These are phyloP conservation scores for Istiophorus platypterus DNA, from an alignment of 2,113 vertebrate genomes.

Conservation along the genomic window DNA sequence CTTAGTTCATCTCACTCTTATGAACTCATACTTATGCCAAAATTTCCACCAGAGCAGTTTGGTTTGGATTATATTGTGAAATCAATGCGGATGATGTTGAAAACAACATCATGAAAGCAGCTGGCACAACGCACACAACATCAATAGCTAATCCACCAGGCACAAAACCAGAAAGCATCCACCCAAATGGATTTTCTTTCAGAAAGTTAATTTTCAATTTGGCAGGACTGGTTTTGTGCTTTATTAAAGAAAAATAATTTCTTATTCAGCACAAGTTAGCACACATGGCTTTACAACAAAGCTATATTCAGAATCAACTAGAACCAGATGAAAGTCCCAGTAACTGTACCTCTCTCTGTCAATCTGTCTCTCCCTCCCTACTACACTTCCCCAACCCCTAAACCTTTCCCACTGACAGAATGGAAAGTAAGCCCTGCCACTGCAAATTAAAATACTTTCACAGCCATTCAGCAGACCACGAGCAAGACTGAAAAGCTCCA, in stretches of 20 bases:
- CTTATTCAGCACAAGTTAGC: slow-evolving; percentile 55
- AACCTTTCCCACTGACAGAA: slow-evolving; percentile 72
- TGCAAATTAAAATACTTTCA: slow-evolving; percentile 78
- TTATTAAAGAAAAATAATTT: slow-evolving; percentile 24
- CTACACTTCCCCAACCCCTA: slow-evolving; percentile 44
- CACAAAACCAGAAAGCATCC: slow-evolving; percentile 45
- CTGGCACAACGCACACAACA: slow-evolving; percentile 54
- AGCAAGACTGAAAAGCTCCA: slow-evolving; percentile 57
- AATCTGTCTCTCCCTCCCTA: slow-evolving; percentile 24
- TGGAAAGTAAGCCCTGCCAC: slow-evolving; percentile 78
- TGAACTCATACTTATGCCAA: slow-evolving; percentile 28
- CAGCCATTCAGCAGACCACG: slow-evolving; percentile 68
- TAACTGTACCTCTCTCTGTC: slow-evolving; percentile 12
- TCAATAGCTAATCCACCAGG: slow-evolving; percentile 64
- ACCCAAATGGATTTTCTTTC: slow-evolving; percentile 57
- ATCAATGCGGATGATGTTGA: slow-evolving; percentile 39
- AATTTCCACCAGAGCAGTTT: slow-evolving; percentile 23
- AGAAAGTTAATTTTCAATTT: slow-evolving; percentile 61
- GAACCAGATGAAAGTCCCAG: slow-evolving; percentile 69
- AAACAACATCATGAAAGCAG: slow-evolving; percentile 52
- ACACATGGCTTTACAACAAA: slow-evolving; percentile 32
- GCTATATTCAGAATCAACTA: slow-evolving; percentile 69
- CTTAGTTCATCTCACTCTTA: neutral
- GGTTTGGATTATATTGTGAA: slow-evolving; percentile 41
- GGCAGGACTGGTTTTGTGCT: slow-evolving; percentile 42